These are phyloP conservation scores for Atlantisia rogersi DNA, from an alignment of 2,113 vertebrate genomes.

Conservation along the genomic window DNA sequence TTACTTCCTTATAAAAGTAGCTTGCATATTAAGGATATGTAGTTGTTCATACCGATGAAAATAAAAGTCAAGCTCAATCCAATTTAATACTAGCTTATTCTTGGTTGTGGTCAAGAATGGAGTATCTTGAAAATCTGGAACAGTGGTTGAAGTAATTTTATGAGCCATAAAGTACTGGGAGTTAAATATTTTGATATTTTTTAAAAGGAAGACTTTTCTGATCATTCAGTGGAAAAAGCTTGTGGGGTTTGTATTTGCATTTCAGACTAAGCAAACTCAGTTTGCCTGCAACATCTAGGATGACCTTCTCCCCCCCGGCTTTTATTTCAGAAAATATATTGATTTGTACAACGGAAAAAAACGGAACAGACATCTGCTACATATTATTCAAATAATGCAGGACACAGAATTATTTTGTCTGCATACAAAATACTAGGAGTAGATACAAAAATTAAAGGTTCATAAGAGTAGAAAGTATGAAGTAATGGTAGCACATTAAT, in stretches of 20 bases:
- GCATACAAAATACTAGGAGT: conserved; percentile 6
- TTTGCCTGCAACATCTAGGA: not conserved
- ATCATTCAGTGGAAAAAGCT: not conserved
- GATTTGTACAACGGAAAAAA: not conserved
- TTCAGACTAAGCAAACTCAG: conserved; percentile 7
- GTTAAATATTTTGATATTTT: not conserved
- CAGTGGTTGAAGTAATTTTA: not conserved
- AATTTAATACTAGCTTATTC: not conserved
- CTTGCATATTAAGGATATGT: not conserved
- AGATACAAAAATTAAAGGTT: not conserved
- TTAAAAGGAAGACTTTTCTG: not conserved
- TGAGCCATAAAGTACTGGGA: not conserved
- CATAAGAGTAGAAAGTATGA: not conserved
- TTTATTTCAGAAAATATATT: conserved; percentile 15
- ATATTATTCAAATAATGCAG: not conserved
- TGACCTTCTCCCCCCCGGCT: not conserved
- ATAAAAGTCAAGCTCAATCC: not conserved
- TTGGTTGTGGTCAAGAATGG: not conserved
- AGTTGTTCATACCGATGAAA: not conserved
- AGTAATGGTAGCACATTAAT: not conserved
- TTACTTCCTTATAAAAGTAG: not conserved
- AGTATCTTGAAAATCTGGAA: not conserved
- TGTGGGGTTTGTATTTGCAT: not conserved
- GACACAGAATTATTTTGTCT: conserved; percentile 13
- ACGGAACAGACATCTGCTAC: conserved; percentile 15